Conservation (phyloP, 2,113 vertebrate genomes). For the Cyphomyrus discorhynchus region DNA sequence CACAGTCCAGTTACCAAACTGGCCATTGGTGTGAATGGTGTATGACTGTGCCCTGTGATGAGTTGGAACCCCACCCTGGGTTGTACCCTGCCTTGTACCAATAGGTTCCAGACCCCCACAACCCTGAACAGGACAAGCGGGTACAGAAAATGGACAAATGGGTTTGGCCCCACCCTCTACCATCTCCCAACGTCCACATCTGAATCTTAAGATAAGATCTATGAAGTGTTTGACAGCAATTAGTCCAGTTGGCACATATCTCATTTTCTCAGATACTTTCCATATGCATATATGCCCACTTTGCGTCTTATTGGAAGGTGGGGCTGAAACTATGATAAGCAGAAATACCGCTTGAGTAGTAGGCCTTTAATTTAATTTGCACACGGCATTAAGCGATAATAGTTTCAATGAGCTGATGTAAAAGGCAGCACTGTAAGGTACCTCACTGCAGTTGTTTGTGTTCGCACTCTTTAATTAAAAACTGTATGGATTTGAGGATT, state of each 20-base stretch:
- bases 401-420: neutral
- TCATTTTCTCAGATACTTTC: neutral
- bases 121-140: neutral
- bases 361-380: neutral
- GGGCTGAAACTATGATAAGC: neutral
- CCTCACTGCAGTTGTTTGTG: neutral
- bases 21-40: too few species aligned
- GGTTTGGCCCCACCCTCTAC: neutral
- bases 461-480: neutral
- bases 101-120: neutral
- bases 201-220: neutral
- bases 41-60: neutral
- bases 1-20: too few species aligned
- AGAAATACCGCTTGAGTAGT: neutral
- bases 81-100: neutral
- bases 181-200: neutral
- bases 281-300: neutral
- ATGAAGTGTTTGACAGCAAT: neutral
- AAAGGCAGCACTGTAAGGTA: neutral
- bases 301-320: neutral
- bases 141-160: neutral
- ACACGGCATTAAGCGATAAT: neutral
- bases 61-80: neutral
- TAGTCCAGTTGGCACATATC: neutral
- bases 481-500: neutral